These are phyloP conservation scores for Macrocentrus cingulum DNA, from an alignment of 1,140 invertebrate species.

Conservation along the genomic window DNA sequence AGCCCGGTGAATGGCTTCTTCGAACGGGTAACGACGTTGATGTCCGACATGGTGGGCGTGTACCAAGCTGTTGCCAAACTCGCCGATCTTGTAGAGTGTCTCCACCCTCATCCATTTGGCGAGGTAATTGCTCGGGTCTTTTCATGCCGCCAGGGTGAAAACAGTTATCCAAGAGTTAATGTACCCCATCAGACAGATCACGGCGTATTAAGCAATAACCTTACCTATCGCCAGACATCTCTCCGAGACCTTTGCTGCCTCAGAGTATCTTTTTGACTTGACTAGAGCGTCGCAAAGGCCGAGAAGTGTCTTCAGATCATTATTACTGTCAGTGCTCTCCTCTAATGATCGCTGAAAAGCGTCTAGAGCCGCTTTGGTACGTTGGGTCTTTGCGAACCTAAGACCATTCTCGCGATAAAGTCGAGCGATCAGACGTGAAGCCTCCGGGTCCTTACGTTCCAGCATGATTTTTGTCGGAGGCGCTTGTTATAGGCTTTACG, in stretches of 20 bases:
- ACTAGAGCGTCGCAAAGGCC: conserved; percentile 35
- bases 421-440: conserved; percentile 33
- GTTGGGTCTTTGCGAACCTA: conserved; percentile 31
- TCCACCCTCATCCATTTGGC: conserved; percentile 39
- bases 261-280: conserved; percentile 32
- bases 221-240: conserved; percentile 43
- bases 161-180: background rate
- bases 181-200: too few species aligned
- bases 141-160: too few species aligned
- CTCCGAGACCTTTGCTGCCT: conserved; percentile 33
- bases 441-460: conserved; percentile 9
- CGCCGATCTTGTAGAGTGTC: conserved; percentile 42
- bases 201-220: background rate
- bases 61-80: conserved; percentile 43
- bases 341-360: conserved; percentile 39
- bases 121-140: conserved; percentile 35
- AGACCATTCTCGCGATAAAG: conserved; percentile 48
- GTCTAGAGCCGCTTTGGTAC: conserved; percentile 30
- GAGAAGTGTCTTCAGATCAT: conserved; percentile 39
- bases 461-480: conserved; percentile 9
- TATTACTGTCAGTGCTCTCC: conserved; percentile 19
- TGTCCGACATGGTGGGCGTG: conserved; percentile 38
- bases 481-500: background rate
- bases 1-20: conserved; percentile 36
- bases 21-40: conserved; percentile 32